phyloP scores from a whole-genome alignment of 2,888 invertebrate species.

The Falcaria lacertinaria region DNA sequence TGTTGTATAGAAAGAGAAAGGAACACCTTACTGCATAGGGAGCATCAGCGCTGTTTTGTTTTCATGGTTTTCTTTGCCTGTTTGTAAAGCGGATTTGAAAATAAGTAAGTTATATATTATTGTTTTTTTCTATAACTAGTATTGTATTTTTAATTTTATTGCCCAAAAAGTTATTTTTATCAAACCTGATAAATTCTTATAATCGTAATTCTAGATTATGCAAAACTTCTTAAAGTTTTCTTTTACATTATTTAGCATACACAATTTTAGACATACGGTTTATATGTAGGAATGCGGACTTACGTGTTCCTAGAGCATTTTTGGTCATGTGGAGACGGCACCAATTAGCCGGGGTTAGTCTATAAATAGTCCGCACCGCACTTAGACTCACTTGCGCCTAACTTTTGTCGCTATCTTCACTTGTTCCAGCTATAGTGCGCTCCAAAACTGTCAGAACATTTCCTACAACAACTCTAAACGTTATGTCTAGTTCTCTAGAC shows the following conservation, averaged over 20 bases:
- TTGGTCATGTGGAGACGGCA: constrained; percentile 52
- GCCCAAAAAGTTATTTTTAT: no score
- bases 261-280: no score
- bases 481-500: background rate
- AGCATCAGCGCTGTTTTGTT: constrained; percentile 65
- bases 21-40: constrained; percentile 51
- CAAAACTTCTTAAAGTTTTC: no score
- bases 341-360: constrained; percentile 57
- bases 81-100: constrained; percentile 54
- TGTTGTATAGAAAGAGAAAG: constrained; percentile 62
- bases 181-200: no score
- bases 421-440: background rate
- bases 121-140: constrained; percentile 18
- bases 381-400: constrained; percentile 56
- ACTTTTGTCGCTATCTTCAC: constrained; percentile 39
- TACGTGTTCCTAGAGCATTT: constrained; percentile 41
- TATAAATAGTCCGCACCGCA: constrained; percentile 64
- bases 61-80: constrained; percentile 61
- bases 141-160: constrained; percentile 5
- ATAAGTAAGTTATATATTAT: constrained; percentile 56
- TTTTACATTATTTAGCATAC: no score
- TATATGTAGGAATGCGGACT: background rate
- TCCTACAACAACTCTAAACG: background rate
- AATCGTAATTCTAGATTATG: no score
- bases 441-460: background rate